Evolutionary conservation across 2,888 invertebrate genomes (phyloP).

Genomic region (Esperia sulphurella): DNA sequence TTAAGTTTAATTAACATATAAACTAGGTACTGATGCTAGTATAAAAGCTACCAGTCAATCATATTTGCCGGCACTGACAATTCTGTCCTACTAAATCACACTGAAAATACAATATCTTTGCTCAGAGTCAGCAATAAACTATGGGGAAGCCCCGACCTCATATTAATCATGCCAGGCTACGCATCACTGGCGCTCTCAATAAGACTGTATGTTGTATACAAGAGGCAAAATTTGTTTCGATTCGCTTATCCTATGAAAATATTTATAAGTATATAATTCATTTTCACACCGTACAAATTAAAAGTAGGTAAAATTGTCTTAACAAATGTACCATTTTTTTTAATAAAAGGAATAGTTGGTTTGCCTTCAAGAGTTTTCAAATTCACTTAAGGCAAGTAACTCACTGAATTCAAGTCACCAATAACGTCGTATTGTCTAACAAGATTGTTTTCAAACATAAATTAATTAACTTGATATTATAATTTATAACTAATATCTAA

Average conservation of each 20-base stretch:
- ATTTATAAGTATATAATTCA: not conserved
- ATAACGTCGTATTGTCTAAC: too few species aligned
- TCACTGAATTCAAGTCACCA: too few species aligned
- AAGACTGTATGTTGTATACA: not conserved
- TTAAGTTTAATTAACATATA: not conserved
- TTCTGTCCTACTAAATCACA: slow-evolving; percentile 9
- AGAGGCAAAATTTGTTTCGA: not conserved
- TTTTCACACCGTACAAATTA: too few species aligned
- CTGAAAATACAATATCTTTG: slow-evolving; percentile 16
- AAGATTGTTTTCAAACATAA: too few species aligned
- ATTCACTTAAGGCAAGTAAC: too few species aligned
- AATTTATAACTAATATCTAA: too few species aligned
- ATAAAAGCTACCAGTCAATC: slow-evolving; percentile 8
- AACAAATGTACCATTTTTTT: too few species aligned
- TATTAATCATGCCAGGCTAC: slow-evolving; percentile 17
- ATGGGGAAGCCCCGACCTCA: slow-evolving; percentile 8
- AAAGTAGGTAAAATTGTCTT: too few species aligned
- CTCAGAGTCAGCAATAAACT: slow-evolving; percentile 12
- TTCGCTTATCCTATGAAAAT: not conserved
- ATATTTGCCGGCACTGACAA: slow-evolving; percentile 5
- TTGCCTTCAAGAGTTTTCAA: too few species aligned
- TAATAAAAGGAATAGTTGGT: too few species aligned
- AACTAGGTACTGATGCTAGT: not conserved
- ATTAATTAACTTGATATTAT: too few species aligned
- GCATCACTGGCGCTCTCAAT: slow-evolving; percentile 14